Conservation (phyloP, 2,888 invertebrate genomes). For the Yponomeuta sedellus region DNA sequence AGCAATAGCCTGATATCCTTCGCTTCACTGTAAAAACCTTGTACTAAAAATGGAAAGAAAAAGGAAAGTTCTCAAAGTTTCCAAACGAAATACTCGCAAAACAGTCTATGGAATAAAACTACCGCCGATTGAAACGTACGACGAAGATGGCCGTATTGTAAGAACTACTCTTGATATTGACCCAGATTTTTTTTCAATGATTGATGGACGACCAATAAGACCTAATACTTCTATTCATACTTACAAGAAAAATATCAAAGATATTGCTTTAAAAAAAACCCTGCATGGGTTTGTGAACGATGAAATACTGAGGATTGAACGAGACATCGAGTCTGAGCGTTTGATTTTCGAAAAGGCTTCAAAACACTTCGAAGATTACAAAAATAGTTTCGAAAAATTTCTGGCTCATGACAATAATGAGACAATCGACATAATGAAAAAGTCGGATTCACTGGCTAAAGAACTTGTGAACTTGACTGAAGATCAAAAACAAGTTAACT, state of each 20-base stretch:
- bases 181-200: constrained; percentile 77
- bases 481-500: constrained; percentile 55
- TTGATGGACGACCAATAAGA: constrained; percentile 77
- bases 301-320: constrained; percentile 60
- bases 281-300: constrained; percentile 55
- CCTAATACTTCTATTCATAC: constrained; percentile 70
- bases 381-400: constrained; percentile 66
- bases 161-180: constrained; percentile 79
- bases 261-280: constrained; percentile 55
- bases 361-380: constrained; percentile 59
- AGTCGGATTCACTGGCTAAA: constrained; percentile 57
- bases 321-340: constrained; percentile 57
- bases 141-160: constrained; percentile 29
- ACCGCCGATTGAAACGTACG: constrained; percentile 50
- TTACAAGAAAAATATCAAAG: constrained; percentile 73
- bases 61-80: constrained; percentile 5
- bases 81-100: constrained; percentile 22
- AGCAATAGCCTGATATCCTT: background rate
- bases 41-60: constrained; percentile 27
- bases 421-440: constrained; percentile 65
- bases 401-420: constrained; percentile 64
- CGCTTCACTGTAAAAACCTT: background rate
- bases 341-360: constrained; percentile 51
- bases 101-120: constrained; percentile 50
- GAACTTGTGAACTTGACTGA: constrained; percentile 55